phyloP scores from a whole-genome alignment of 2,113 vertebrate genomes.

The Callaeas wilsoni region DNA sequence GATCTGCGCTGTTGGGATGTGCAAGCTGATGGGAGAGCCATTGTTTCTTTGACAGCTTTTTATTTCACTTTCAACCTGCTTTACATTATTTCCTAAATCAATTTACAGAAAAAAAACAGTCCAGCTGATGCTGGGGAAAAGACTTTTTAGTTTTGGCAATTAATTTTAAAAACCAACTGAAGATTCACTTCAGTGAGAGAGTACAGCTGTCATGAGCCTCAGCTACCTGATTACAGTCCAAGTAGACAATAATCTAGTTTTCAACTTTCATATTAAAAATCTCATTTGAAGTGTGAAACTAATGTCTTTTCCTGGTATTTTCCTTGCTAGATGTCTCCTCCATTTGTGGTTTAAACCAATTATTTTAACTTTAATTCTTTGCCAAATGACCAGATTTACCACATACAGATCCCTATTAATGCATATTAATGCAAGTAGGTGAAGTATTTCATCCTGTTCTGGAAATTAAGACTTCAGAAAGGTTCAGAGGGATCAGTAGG shows the following conservation, averaged over 20 bases:
- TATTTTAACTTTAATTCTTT: slow-evolving; percentile 11
- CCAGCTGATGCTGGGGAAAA: slow-evolving; percentile 16
- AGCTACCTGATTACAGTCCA: background rate
- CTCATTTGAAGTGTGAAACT: background rate
- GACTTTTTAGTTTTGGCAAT: background rate
- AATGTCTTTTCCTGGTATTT: background rate
- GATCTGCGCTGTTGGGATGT: background rate
- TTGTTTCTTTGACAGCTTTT: background rate
- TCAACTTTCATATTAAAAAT: background rate
- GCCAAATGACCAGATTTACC: background rate
- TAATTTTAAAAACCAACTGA: background rate
- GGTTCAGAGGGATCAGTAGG: background rate
- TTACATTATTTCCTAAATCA: slow-evolving; percentile 13
- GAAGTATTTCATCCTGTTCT: background rate
- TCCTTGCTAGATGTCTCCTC: background rate
- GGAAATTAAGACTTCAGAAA: background rate
- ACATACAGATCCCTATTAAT: background rate
- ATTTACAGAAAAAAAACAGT: slow-evolving; percentile 46
- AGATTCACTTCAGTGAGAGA: background rate
- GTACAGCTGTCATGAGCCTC: background rate
- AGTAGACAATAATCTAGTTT: background rate
- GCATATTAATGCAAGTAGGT: background rate
- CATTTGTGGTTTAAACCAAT: background rate
- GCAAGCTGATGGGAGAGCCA: background rate
- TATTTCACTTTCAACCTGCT: slow-evolving; percentile 9